A percentile compares a stretch with the other conserved stretches of the same genome.
Evolutionary conservation across 2,113 vertebrate species (phyloP).

Genomic region (Macroglossus sobrinus): DNA sequence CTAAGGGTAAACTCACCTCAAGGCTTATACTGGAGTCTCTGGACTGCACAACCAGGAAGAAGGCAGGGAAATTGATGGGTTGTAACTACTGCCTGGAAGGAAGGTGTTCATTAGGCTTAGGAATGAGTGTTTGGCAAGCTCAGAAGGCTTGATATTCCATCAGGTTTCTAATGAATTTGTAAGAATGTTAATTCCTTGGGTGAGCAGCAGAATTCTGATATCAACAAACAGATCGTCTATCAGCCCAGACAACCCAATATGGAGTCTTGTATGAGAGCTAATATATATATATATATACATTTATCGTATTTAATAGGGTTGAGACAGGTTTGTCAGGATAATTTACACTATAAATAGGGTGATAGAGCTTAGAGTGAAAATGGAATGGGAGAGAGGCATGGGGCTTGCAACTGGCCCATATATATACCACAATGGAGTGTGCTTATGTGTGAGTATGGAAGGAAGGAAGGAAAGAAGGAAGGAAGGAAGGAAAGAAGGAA

Average conservation of each 20-base stretch:
- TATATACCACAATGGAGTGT: not conserved
- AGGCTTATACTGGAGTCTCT: not conserved
- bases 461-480: too few relatives aligned
- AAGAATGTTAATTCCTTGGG: conserved; percentile 76
- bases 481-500: too few relatives aligned
- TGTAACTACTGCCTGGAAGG: not conserved
- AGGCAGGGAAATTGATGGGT: not conserved
- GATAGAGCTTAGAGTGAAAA: not conserved
- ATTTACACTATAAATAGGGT: not conserved
- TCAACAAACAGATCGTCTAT: conserved; percentile 77
- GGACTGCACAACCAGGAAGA: not conserved
- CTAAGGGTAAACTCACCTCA: not conserved
- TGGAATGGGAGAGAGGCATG: not conserved
- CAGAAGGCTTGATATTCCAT: conserved; percentile 53
- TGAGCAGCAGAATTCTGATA: conserved; percentile 76
- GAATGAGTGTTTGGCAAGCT: conserved; percentile 60
- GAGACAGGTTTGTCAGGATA: conserved; percentile 42
- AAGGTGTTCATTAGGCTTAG: conserved; percentile 68
- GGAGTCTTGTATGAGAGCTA: conserved; percentile 30
- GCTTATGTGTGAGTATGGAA: not conserved
- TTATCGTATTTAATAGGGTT: conserved; percentile 68
- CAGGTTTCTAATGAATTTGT: conserved; percentile 81
- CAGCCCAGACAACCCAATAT: conserved; percentile 61
- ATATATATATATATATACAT: conserved; percentile 29
- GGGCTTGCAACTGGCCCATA: not conserved